phyloP scores from a whole-genome alignment of 2,113 vertebrate genomes.

The Sitta europaea region DNA sequence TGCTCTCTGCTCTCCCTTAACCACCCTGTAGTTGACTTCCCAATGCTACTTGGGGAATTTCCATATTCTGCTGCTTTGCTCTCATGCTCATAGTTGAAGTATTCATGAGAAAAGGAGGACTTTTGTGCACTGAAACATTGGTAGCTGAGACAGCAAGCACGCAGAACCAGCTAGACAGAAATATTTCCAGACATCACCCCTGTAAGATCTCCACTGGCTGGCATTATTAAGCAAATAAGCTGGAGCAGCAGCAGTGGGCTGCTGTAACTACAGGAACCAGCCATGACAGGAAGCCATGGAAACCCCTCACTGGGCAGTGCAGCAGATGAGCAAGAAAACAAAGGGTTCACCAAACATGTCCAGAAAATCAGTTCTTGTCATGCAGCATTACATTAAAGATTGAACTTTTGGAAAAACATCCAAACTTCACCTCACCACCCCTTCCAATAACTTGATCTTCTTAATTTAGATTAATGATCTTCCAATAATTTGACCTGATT shows the following conservation, averaged over 20 bases:
- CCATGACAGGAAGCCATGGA: not conserved
- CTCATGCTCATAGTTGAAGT: not conserved
- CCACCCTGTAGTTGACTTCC: not conserved
- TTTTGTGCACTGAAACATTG: not conserved
- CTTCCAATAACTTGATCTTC: not conserved
- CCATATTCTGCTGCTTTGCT: not conserved
- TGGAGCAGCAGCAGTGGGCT: not conserved
- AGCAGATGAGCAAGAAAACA: not conserved
- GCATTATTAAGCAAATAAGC: not conserved
- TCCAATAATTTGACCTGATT: not conserved
- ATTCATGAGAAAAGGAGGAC: not conserved
- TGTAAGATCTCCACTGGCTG: not conserved
- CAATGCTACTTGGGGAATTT: rapidly evolving
- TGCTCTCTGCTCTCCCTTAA: not conserved
- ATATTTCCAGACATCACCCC: not conserved
- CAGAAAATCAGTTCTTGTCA: not conserved
- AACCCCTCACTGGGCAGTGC: not conserved
- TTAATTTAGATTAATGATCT: not conserved
- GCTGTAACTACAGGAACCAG: not conserved
- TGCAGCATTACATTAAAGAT: not conserved
- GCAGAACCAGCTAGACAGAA: not conserved
- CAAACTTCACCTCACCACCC: not conserved
- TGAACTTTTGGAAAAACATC: not conserved
- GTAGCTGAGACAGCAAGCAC: not conserved
- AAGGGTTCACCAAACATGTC: not conserved